Conservation (phyloP, 2,797 vertebrate genomes). For the Cyclura pinguis region DNA sequence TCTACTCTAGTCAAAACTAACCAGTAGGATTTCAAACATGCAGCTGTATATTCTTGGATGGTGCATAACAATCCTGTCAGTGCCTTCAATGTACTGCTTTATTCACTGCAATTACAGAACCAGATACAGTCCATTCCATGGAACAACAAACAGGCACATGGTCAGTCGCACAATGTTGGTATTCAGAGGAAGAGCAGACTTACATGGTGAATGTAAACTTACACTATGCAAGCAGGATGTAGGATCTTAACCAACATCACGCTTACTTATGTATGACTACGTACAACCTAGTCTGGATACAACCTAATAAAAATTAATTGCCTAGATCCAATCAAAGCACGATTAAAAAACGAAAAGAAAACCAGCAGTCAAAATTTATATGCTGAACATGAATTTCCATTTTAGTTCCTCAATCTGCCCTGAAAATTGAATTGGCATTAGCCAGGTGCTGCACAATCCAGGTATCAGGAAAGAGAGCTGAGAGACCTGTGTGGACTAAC, state of each 20-base stretch:
- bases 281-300: background rate
- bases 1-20: no score
- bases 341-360: background rate
- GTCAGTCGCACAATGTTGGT: no score
- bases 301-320: background rate
- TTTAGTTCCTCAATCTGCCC: background rate
- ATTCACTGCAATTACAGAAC: no score
- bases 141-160: no score
- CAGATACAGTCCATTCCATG: no score
- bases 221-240: no score
- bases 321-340: background rate
- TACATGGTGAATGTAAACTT: no score
- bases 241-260: background rate
- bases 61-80: no score
- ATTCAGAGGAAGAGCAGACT: no score
- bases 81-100: no score
- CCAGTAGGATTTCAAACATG: no score
- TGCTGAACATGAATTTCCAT: slow-evolving; percentile 12
- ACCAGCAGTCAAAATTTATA: background rate
- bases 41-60: no score
- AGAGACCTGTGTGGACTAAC: background rate
- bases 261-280: background rate
- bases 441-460: background rate
- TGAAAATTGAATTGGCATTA: background rate
- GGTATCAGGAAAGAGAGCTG: background rate